Conservation (phyloP, 2,888 invertebrate species). For the Conus canariensis region DNA sequence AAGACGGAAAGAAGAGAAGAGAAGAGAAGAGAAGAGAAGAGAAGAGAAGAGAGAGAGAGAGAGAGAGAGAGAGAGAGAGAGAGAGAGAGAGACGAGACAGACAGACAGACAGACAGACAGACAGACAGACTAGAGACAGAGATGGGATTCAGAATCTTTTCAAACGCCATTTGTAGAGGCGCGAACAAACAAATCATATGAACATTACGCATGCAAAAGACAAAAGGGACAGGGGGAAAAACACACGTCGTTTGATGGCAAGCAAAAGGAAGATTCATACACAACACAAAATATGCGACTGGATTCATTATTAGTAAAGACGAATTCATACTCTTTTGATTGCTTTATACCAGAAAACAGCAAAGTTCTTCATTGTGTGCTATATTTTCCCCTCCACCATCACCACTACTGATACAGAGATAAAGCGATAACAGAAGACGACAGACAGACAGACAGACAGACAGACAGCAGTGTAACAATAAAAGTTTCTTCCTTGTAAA, state of each 20-base stretch:
- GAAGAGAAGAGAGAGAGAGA: background rate
- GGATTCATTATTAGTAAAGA: no score
- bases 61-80: background rate
- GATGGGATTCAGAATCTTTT: background rate
- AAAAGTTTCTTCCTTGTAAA: background rate
- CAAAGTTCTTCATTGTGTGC: no score
- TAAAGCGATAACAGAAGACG: background rate
- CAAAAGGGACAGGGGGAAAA: background rate
- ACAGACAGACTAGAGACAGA: background rate
- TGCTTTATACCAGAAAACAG: no score
- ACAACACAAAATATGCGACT: no score
- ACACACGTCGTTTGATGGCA: background rate
- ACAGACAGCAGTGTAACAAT: no score
- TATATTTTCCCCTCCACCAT: no score
- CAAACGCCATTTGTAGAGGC: background rate
- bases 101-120: rapidly evolving
- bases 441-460: background rate
- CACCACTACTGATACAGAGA: background rate
- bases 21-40: background rate
- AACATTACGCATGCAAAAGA: no score
- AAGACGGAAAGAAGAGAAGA: background rate
- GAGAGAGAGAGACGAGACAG: background rate
- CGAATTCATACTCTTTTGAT: no score
- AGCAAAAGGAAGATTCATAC: background rate
- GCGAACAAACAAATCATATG: background rate